Base-by-base conservation (phyloP, 2,888 invertebrate species). In the Clitarchus hookeri region DNA sequence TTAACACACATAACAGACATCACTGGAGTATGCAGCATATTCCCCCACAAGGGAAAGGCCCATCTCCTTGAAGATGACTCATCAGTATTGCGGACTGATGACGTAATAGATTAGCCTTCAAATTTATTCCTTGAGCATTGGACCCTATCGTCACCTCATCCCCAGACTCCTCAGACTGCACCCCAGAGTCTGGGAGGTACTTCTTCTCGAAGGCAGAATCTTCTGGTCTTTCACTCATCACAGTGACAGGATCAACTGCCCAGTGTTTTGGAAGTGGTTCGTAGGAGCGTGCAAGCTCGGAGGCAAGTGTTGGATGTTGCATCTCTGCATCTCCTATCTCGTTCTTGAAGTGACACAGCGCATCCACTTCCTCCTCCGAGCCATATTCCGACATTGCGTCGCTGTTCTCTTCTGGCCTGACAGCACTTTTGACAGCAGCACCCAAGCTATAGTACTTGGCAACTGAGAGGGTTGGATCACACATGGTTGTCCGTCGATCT, bases 361-460 rank as follows among this genome's bases (percentile, higher is more conserved):
- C 86, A 85, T 86, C 86, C 25, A 84, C 84, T 84, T 80, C 86
- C 44, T 86, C 85, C 36, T 82, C 82, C 82, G 82, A 82, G 44
- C 36, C 44, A 19, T 3, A 82, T 23, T 44, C 82, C 36, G 82
- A 82, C 82, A 13, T 8, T 13, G 82, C 27, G 48, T 84, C 79
- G n/a, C 83, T 85, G 27, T 79, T 79, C 25, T 84, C 84, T n/a
- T 85, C 27, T 13, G 23, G 26, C 44, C 26, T 53, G 23, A 27
- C 48, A 12, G 44, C 83, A 48, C 80, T 80, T 9, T 79, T 85
- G 79, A 36, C 79, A 48, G 44, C 26, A n/a, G 82, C 44, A 1
- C 87, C 88, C 23, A 88, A 86, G 44, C 84, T 84, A 84, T 88
- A 88, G 84, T 88, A 88, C 84, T 87, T 88, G 53, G 87, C 87